Base-by-base conservation (phyloP, 2,113 vertebrate genomes). In the Notothenia rossii region DNA sequence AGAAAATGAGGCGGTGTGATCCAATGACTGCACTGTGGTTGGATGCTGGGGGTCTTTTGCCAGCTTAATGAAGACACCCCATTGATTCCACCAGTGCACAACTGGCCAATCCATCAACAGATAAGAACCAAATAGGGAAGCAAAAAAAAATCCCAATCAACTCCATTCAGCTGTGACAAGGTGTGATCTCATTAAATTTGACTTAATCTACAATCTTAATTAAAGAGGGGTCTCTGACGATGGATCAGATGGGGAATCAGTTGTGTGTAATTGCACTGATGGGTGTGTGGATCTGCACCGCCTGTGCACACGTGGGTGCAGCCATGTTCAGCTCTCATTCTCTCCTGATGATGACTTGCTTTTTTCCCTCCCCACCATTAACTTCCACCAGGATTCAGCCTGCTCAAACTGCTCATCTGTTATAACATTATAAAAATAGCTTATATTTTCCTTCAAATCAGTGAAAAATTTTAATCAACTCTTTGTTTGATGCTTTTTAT, bases 261-360 rank as follows among this genome's bases (percentile, higher is more conserved):
- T 45, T 56, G 49, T 72, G 72, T 91, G 73, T 85, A 89, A 88
- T 83, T 88, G 76, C 77, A 59, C 67, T 75, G 80, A 91, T 77
- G 86, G 86, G 85, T 76, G 89, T 90, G 84, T 71, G 58, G 43
- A 72, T 59, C 71, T 79, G 73, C 75, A 60, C 80, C 33, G 72
- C 56, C 75, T 29, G 72, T 74, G 67, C 77, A 62, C 74, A 65
- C 86, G 82, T 88, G 90, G 85, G 81, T 86, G 90, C 92, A 93
- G 91, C 90, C 89, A 93, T 94, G 84, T 90, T 91, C 89, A 86
- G 88, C 64, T 81, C 84, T 78, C 62, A 75, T 79, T 84, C 85
- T 79, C 79, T 73, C 46, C 71, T 84, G 81, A 90, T 88, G 86
- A 94, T 92, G 93, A 93, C 92, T 93, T 92, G 91, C 91, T 87